Conservation (phyloP, 2,888 invertebrate genomes). For the Thecophora atra region DNA sequence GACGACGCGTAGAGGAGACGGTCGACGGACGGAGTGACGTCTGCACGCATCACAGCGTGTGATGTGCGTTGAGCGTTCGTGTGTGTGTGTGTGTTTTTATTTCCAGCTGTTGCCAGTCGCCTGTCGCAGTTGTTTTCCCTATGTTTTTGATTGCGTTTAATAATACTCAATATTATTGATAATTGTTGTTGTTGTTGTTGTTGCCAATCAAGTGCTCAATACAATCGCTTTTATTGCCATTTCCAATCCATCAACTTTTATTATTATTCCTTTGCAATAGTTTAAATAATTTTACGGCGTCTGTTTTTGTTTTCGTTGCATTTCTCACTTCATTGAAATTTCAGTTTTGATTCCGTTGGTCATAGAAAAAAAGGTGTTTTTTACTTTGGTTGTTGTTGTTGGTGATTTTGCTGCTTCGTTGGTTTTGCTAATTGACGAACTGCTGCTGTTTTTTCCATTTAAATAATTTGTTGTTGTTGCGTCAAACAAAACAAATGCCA, state of each 20-base stretch:
- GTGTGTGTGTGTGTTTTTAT: not conserved
- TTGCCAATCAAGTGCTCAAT: slow-evolving; percentile 10
- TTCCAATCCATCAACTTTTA: not conserved
- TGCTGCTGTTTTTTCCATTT: slow-evolving; percentile 1
- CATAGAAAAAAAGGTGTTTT: slow-evolving; percentile 2
- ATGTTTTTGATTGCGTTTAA: no score
- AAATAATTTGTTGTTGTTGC: no score
- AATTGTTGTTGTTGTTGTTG: not conserved
- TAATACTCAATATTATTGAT: not conserved
- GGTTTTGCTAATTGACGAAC: not conserved
- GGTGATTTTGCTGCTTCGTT: not conserved
- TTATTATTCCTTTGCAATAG: not conserved
- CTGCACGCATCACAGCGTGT: no score
- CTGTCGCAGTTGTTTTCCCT: no score
- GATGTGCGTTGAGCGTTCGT: no score
- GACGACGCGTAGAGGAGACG: not conserved
- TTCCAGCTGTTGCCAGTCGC: no score
- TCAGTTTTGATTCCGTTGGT: slow-evolving; percentile 11
- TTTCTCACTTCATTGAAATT: not conserved
- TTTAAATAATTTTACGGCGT: not conserved
- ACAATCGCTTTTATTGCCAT: not conserved
- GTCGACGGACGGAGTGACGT: not conserved
- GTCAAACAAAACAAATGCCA: no score
- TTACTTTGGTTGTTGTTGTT: slow-evolving; percentile 9
- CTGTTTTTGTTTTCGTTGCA: not conserved